These are phyloP conservation scores for Leptobrachium leishanense DNA, from an alignment of 2,113 vertebrate genomes.

Conservation along the genomic window DNA sequence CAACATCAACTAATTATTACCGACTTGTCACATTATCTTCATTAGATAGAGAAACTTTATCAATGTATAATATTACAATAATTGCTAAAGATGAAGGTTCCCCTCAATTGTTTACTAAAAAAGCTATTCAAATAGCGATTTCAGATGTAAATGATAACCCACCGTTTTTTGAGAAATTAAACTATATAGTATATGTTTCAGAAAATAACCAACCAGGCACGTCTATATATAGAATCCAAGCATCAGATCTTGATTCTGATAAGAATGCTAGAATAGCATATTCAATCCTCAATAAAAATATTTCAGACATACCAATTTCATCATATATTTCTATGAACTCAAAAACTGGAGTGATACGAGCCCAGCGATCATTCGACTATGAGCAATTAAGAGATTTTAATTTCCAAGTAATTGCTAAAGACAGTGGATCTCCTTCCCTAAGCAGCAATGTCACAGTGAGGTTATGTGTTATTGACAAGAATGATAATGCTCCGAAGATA, in stretches of 20 bases:
- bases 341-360: slow-evolving; percentile 51
- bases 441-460: slow-evolving; percentile 56
- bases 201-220: slow-evolving; percentile 59
- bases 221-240: slow-evolving; percentile 52
- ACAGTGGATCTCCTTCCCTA: slow-evolving; percentile 61
- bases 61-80: slow-evolving; percentile 54
- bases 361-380: slow-evolving; percentile 58
- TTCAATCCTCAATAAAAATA: slow-evolving; percentile 49
- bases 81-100: slow-evolving; percentile 54
- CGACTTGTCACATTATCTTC: slow-evolving; percentile 59
- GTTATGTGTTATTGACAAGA: slow-evolving; percentile 58
- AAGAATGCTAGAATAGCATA: slow-evolving; percentile 56
- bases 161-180: not conserved
- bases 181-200: not conserved
- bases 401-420: slow-evolving; percentile 56
- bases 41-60: slow-evolving; percentile 58
- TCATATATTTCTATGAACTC: slow-evolving; percentile 27
- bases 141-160: slow-evolving; percentile 30
- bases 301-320: slow-evolving; percentile 40
- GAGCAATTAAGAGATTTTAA: slow-evolving; percentile 49
- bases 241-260: slow-evolving; percentile 56
- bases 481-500: slow-evolving; percentile 59
- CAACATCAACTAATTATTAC: slow-evolving; percentile 62
- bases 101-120: slow-evolving; percentile 40
- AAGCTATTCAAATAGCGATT: not conserved